Evolutionary conservation across 1,140 invertebrate genomes (phyloP).

Genomic region (Aradophagus sp.): DNA sequence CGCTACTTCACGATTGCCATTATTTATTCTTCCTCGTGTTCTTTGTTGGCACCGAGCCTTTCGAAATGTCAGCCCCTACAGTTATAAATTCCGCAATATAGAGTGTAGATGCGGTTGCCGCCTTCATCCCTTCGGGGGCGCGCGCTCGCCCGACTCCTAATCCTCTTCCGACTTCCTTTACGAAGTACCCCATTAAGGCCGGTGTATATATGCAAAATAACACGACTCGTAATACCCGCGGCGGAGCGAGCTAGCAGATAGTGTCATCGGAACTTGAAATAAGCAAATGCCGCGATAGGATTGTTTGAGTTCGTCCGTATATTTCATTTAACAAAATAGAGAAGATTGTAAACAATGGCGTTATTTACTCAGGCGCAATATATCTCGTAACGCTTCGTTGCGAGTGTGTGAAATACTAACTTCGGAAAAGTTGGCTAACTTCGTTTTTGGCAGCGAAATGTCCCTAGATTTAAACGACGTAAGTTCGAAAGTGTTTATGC

Average conservation of each 20-base stretch:
- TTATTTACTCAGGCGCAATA: too few relatives aligned
- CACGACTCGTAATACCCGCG: conserved; percentile 12
- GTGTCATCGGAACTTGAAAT: conserved; percentile 22
- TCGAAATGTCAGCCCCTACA: conserved; percentile 35
- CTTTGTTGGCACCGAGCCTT: conserved; percentile 26
- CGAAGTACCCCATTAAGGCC: conserved; percentile 38
- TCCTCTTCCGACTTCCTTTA: conserved; percentile 43
- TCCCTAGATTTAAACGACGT: too few relatives aligned
- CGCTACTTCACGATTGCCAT: too few relatives aligned
- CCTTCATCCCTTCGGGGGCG: conserved; percentile 12
- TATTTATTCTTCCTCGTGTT: conserved; percentile 28
- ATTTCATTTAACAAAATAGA: conserved; percentile 1
- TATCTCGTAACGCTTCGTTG: too few relatives aligned
- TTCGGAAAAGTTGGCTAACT: too few relatives aligned
- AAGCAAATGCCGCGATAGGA: conserved; percentile 14
- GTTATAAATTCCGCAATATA: conserved; percentile 50
- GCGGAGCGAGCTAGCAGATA: conserved; percentile 8
- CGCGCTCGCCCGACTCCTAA: conserved; percentile 27
- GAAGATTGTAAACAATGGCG: background rate
- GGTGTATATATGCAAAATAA: conserved; percentile 41
- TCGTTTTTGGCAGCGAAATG: too few relatives aligned
- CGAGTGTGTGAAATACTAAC: too few relatives aligned
- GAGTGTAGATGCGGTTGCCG: conserved; percentile 36
- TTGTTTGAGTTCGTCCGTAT: conserved; percentile 1
- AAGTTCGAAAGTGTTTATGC: too few relatives aligned